Evolutionary conservation across 1,140 invertebrate species (phyloP).

Genomic region (Drosophila carrolli): DNA sequence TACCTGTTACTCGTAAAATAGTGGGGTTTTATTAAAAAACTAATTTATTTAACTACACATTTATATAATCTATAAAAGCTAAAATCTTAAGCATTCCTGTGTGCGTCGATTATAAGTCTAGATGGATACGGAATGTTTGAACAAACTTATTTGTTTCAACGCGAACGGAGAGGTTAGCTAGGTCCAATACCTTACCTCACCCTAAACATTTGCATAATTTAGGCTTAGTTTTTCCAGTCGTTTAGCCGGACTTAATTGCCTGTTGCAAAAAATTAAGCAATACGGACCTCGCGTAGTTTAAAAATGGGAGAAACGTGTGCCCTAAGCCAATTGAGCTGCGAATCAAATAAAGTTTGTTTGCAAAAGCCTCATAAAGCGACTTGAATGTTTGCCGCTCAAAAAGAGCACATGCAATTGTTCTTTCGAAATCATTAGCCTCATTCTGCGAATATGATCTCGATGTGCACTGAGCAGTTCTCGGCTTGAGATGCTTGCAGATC

Average conservation of each 20-base stretch:
- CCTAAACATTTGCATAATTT: constrained; percentile 14
- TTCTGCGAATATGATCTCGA: constrained; percentile 52
- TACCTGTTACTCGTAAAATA: too few species aligned
- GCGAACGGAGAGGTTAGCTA: neutral
- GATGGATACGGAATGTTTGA: constrained; percentile 1
- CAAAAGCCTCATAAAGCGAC: constrained; percentile 10
- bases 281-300: neutral
- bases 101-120: neutral
- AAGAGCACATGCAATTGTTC: constrained; percentile 40
- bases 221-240: constrained; percentile 1
- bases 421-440: constrained; percentile 62
- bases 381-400: constrained; percentile 16
- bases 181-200: constrained; percentile 13
- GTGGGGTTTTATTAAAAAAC: too few species aligned
- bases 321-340: constrained; percentile 33
- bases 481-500: constrained; percentile 32
- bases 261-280: constrained; percentile 27
- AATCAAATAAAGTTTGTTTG: constrained; percentile 36
- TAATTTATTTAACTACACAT: too few species aligned
- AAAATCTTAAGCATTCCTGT: neutral
- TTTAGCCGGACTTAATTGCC: constrained; percentile 9
- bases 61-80: too few species aligned
- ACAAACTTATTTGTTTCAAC: neutral
- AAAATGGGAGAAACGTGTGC: constrained; percentile 57
- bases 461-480: constrained; percentile 43